Percentiles rank a stretch among this genome's conserved stretches.
Evolutionary conservation across 2,888 invertebrate genomes (phyloP).

Genomic region (Drosophila atripex): DNA sequence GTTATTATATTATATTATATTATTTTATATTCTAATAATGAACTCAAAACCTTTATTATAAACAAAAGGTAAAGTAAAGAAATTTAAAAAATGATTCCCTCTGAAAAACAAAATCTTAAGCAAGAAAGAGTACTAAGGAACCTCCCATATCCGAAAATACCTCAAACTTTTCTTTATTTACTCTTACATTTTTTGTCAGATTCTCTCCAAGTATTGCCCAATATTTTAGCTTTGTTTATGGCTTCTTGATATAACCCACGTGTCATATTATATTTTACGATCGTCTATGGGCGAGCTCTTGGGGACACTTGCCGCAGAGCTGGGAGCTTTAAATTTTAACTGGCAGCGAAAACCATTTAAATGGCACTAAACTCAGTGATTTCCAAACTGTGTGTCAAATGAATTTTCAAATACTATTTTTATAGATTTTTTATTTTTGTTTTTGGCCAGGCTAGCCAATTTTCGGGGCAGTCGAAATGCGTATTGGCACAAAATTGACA

Average conservation of each 20-base stretch:
- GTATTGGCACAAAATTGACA: slow-evolving; percentile 80
- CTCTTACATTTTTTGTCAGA: slow-evolving; percentile 27
- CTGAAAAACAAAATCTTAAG: background rate
- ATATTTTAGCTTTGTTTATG: slow-evolving; percentile 73
- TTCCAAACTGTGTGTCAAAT: slow-evolving; percentile 7
- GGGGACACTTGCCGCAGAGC: slow-evolving; percentile 24
- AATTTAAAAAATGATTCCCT: background rate
- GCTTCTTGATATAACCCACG: slow-evolving; percentile 68
- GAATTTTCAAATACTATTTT: slow-evolving; percentile 18
- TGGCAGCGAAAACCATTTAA: slow-evolving; percentile 17
- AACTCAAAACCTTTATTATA: background rate
- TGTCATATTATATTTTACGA: slow-evolving; percentile 71
- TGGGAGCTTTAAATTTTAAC: slow-evolving; percentile 49
- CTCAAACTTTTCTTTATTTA: slow-evolving; percentile 6
- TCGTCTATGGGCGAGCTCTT: slow-evolving; percentile 26
- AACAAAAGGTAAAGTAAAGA: background rate
- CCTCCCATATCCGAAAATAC: background rate
- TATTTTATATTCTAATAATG: too few species aligned
- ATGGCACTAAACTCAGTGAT: background rate
- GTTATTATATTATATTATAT: too few species aligned
- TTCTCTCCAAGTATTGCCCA: slow-evolving; percentile 60
- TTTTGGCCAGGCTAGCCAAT: slow-evolving; percentile 37
- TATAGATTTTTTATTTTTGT: background rate
- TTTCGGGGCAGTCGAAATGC: slow-evolving; percentile 54
- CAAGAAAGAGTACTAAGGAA: background rate